These are phyloP conservation scores for Chiloscyllium punctatum DNA, from an alignment of 2,797 vertebrate genomes.

Conservation along the genomic window DNA sequence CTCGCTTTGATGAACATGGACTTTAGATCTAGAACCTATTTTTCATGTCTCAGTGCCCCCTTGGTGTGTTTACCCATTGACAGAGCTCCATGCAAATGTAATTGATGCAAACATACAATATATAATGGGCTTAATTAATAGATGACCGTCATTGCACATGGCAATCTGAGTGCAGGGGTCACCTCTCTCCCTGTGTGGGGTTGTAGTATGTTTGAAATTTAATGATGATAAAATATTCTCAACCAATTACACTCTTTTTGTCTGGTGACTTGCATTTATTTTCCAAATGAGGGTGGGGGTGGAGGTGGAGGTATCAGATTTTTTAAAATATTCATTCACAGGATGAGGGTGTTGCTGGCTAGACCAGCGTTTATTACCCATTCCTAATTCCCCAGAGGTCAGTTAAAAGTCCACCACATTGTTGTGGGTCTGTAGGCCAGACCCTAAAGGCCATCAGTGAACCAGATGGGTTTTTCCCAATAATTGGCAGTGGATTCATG, in stretches of 20 bases:
- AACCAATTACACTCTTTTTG: not conserved
- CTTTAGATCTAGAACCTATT: not conserved
- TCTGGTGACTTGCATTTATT: not conserved
- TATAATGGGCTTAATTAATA: not conserved
- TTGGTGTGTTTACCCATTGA: not conserved
- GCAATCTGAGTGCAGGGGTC: not conserved
- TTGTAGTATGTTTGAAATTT: not conserved
- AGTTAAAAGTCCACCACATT: no score
- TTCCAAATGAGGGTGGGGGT: not conserved
- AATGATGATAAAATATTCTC: not conserved
- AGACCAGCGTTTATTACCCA: no score
- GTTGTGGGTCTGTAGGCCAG: no score
- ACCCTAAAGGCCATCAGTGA: no score
- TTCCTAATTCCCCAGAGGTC: no score
- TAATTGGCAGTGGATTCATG: no score
- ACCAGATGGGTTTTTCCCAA: no score
- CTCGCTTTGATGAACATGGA: not conserved
- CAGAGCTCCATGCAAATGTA: not conserved
- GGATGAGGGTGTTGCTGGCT: no score
- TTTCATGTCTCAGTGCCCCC: not conserved
- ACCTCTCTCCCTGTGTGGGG: not conserved
- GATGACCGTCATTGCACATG: not conserved
- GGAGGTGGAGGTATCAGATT: no score
- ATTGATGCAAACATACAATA: not conserved
- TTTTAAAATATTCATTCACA: no score